Conservation (phyloP, 1,140 invertebrate species). For the Calephelis nemesis region DNA sequence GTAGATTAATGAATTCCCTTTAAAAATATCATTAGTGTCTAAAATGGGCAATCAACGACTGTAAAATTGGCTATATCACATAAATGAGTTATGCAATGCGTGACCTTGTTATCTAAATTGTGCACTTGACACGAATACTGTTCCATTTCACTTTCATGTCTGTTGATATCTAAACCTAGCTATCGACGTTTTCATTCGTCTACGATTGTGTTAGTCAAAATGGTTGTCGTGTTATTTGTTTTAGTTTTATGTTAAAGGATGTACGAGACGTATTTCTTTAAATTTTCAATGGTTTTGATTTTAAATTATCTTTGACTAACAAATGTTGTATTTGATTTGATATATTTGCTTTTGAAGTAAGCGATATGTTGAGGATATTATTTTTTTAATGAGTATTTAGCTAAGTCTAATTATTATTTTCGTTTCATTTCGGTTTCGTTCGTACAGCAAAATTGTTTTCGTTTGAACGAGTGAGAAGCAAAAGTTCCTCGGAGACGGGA, state of each 20-base stretch:
- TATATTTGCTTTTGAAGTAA: not conserved
- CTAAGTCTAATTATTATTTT: conserved; percentile 38
- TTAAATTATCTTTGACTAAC: too few relatives aligned
- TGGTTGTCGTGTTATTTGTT: not conserved
- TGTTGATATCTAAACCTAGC: conserved; percentile 49
- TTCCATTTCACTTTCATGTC: conserved; percentile 77
- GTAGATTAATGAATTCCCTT: not conserved
- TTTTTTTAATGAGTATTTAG: not conserved
- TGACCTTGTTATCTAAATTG: conserved; percentile 78
- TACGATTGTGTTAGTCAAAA: conserved; percentile 1
- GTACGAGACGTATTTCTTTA: too few relatives aligned
- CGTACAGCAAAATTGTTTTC: conserved; percentile 36
- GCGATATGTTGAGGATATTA: not conserved
- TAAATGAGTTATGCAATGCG: conserved; percentile 67
- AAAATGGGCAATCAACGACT: conserved; percentile 1
- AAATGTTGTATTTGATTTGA: not conserved
- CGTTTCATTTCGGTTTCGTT: conserved; percentile 47
- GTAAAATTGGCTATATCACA: conserved; percentile 44
- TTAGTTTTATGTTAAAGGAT: too few relatives aligned
- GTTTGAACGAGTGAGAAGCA: conserved; percentile 60
- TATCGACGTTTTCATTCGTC: conserved; percentile 14
- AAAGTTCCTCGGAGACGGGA: conserved; percentile 45
- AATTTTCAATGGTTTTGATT: too few relatives aligned
- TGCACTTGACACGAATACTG: conserved; percentile 77
- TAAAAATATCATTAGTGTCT: not conserved